phyloP scores from a whole-genome alignment of 1,140 invertebrate genomes.

The Papilio machaon region DNA sequence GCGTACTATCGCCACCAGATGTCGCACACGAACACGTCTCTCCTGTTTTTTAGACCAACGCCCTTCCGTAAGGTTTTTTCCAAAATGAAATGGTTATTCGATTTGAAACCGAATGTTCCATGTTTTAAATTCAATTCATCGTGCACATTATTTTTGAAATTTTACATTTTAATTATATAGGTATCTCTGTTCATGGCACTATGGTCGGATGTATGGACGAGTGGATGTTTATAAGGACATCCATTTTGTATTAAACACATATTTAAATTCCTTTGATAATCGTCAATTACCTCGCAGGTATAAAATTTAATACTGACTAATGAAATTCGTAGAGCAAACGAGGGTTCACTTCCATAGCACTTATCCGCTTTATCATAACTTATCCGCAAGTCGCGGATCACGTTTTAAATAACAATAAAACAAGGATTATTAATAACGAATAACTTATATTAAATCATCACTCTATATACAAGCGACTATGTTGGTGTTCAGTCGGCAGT shows the following conservation, averaged over 20 bases:
- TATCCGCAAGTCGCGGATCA: background rate
- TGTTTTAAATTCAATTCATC: background rate
- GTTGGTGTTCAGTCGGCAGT: constrained; percentile 6
- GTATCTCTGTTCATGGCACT: background rate
- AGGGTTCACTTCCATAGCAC: background rate
- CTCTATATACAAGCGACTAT: constrained; percentile 1
- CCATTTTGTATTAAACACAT: background rate
- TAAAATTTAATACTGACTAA: background rate
- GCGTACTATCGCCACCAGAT: constrained; percentile 62
- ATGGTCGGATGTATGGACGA: too few species aligned
- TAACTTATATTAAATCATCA: constrained; percentile 25
- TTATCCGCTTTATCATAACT: background rate
- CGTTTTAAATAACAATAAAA: constrained; percentile 10
- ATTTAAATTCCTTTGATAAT: background rate
- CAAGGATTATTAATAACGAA: constrained; percentile 1
- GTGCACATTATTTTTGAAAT: background rate
- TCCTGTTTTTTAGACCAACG: constrained; percentile 29
- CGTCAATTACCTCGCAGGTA: background rate
- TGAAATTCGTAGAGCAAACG: background rate
- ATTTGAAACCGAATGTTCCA: background rate
- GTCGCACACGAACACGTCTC: constrained; percentile 46
- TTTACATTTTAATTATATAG: background rate
- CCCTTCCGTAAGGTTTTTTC: constrained; percentile 5
- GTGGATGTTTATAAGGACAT: too few species aligned
- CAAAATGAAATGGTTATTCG: background rate